A percentile compares a stretch with the other conserved stretches of the same genome.
Evolutionary conservation across 2,888 invertebrate species (phyloP).

Genomic region (Rhagonycha lutea): DNA sequence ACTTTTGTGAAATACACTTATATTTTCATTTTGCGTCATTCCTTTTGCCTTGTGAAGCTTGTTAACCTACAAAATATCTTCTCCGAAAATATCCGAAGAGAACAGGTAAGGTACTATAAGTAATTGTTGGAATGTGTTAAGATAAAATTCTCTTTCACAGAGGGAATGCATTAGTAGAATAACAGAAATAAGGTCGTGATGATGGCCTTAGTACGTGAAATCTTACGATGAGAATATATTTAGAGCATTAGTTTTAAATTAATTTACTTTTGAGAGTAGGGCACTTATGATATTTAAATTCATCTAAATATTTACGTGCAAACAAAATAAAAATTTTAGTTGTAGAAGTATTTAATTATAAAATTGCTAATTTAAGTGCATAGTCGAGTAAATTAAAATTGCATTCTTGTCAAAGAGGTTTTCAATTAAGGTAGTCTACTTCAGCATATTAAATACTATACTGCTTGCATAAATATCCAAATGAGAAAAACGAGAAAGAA

Average conservation of each 20-base stretch:
- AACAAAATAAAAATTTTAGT: neutral
- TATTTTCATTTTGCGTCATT: neutral
- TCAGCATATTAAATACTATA: neutral
- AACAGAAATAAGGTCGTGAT: constrained; percentile 50
- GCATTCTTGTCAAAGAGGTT: neutral
- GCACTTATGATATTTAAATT: neutral
- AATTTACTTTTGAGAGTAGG: neutral
- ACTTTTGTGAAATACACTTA: neutral
- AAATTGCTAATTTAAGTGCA: neutral
- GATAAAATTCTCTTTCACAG: constrained; percentile 48
- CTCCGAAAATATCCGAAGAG: constrained; percentile 17
- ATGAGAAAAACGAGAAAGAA: no score
- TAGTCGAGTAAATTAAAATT: neutral
- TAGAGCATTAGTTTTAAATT: constrained; percentile 22
- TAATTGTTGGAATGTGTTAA: constrained; percentile 34
- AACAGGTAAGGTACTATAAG: constrained; percentile 19
- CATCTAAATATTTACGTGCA: neutral
- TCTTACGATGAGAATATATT: constrained; percentile 51
- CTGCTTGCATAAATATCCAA: no score
- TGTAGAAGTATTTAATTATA: neutral
- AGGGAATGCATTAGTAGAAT: constrained; percentile 53
- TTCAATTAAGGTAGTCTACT: neutral
- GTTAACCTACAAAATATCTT: neutral
- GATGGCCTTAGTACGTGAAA: constrained; percentile 49
- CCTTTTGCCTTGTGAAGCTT: neutral